Evolutionary conservation across 2,113 vertebrate genomes (phyloP).

Genomic region (Romanogobio albipinnatus): DNA sequence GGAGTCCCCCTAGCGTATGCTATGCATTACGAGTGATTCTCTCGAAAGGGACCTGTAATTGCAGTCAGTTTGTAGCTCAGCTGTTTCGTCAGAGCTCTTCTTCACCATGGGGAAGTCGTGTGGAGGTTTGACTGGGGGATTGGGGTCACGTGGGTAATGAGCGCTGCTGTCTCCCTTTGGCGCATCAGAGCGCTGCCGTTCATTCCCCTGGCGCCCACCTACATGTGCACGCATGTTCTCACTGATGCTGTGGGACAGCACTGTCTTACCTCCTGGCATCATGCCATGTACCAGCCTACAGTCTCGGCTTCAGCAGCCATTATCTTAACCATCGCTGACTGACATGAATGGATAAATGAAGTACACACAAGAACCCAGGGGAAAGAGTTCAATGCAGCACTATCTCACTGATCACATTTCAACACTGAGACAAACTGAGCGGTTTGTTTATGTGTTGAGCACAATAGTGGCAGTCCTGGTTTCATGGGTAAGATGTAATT

Average conservation of each 20-base stretch:
- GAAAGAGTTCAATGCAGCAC: background rate
- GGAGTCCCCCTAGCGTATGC: too few relatives aligned
- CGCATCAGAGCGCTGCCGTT: background rate
- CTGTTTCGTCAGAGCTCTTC: too few relatives aligned
- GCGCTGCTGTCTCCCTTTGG: slow-evolving; percentile 3
- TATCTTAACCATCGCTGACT: background rate
- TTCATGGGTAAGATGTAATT: background rate
- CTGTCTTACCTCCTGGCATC: slow-evolving; percentile 35
- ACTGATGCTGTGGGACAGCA: background rate
- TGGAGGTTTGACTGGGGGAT: too few relatives aligned
- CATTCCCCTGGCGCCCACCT: background rate
- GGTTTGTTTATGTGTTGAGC: too few relatives aligned
- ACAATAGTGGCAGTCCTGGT: too few relatives aligned
- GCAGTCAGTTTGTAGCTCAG: too few relatives aligned
- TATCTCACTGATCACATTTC: background rate
- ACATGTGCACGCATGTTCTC: too few relatives aligned
- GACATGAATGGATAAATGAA: slow-evolving; percentile 16
- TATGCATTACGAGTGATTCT: too few relatives aligned
- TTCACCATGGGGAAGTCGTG: too few relatives aligned
- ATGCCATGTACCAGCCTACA: background rate
- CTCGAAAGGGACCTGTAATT: too few relatives aligned
- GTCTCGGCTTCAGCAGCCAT: background rate
- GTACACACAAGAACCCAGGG: background rate
- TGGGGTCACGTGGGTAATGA: slow-evolving; percentile 19
- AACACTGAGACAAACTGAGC: background rate